A percentile compares a stretch with the other conserved stretches of the same genome.
phyloP scores from a whole-genome alignment of 35 echinoderm and acorn worm species.

The Heliocidaris tuberculata region DNA sequence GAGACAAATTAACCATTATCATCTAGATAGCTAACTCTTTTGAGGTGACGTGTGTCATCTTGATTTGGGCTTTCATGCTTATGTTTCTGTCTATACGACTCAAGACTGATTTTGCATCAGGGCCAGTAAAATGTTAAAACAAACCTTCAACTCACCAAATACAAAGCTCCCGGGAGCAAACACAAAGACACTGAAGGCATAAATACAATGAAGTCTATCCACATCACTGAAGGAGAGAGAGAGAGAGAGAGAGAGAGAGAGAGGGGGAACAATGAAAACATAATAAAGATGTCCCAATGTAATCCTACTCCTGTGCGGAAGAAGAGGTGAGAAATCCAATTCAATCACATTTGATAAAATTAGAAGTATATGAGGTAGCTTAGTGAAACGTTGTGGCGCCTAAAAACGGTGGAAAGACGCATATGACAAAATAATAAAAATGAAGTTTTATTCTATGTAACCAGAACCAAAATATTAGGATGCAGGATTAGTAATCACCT shows the following conservation, averaged over 20 bases:
- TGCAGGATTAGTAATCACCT: too few species aligned
- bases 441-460: too few species aligned
- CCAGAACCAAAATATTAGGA: too few species aligned
- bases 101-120: background rate
- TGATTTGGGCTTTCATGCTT: background rate
- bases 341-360: background rate
- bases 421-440: too few species aligned
- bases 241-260: background rate
- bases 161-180: conserved; percentile 31
- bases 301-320: background rate
- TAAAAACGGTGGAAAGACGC: too few species aligned
- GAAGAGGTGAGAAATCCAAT: background rate
- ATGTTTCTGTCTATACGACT: background rate
- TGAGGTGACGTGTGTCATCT: background rate
- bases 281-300: background rate
- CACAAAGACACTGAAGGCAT: conserved; percentile 34
- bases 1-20: background rate
- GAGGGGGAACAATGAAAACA: background rate
- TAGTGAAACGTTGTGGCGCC: too few species aligned
- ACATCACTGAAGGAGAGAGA: background rate
- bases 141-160: background rate
- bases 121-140: background rate
- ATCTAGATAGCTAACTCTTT: background rate
- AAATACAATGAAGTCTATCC: conserved; percentile 23
- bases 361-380: background rate